Evolutionary conservation across 2,113 vertebrate genomes (phyloP).

Genomic region (Clarias batrachus): DNA sequence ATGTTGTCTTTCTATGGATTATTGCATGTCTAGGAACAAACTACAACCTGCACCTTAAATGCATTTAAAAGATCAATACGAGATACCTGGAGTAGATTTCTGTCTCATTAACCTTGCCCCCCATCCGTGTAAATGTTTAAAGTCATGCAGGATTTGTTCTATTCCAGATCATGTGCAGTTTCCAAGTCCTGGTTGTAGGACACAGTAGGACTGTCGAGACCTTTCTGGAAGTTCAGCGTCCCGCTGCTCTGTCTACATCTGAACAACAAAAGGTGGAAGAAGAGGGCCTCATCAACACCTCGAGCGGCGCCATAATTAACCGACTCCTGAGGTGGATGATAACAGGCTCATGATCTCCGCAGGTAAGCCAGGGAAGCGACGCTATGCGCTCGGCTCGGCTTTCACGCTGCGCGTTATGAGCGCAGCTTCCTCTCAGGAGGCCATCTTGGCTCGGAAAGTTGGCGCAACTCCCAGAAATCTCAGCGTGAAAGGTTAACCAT

Average conservation of each 20-base stretch:
- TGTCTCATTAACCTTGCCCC: neutral
- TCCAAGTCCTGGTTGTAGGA: slow-evolving; percentile 27
- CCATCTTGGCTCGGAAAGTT: slow-evolving; percentile 45
- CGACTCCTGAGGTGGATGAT: slow-evolving; percentile 41
- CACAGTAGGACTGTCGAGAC: slow-evolving; percentile 40
- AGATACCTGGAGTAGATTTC: neutral
- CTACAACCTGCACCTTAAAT: neutral
- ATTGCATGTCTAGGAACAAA: neutral
- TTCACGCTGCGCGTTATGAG: slow-evolving; percentile 26
- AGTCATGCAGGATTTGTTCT: neutral
- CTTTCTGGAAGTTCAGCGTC: slow-evolving; percentile 39
- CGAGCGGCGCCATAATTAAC: slow-evolving; percentile 30
- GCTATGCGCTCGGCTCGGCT: neutral
- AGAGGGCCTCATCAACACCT: slow-evolving; percentile 44
- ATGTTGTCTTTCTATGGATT: neutral
- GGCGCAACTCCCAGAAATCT: slow-evolving; percentile 56
- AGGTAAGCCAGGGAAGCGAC: slow-evolving; percentile 19
- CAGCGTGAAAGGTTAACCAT: slow-evolving; percentile 52
- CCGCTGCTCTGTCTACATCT: slow-evolving; percentile 31
- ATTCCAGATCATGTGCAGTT: slow-evolving; percentile 11
- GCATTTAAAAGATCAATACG: neutral
- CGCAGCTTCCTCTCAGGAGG: slow-evolving; percentile 31
- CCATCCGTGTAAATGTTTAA: neutral
- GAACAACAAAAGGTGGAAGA: slow-evolving; percentile 38
- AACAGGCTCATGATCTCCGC: slow-evolving; percentile 42